Evolutionary conservation across 2,888 invertebrate species (phyloP), one percentile per base, ranked within the genome.

Genomic region (Leptopilina syphax): DNA sequence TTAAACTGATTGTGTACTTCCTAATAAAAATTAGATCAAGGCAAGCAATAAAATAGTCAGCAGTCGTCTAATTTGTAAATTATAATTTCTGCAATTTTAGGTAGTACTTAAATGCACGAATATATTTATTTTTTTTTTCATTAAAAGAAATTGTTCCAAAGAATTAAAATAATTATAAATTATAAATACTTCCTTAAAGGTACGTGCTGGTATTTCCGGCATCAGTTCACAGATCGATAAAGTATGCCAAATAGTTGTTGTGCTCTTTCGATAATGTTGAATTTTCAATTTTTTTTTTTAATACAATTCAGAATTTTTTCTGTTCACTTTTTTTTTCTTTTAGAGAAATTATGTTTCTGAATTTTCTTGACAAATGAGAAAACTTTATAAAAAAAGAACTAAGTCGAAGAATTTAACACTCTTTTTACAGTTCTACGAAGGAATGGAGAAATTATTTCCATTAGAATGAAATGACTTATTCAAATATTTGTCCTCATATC

Each of bases 401-500:
- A 9, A 47, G 9, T 7, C 47, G 47, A 12, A 50, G 44, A 44
- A 44, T 44, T 44, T 8, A 50, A 50, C 50, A 10, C 10, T 50
- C 0, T 50, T 50, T 50, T 60, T 60, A 10, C 4, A 34, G 10
- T 34, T 8, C 24, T 7, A n/a, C 63, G 6, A 10, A 12, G 50
- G 76, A 77, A 78, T 63, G 12, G 57, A n/a, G 18, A 60, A 78
- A 68, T 57, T 76, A 76, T 10, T 70, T 27, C 70, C 70, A 54
- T 27, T 70, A 54, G 44, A n/a, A 66, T 44, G 27, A n/a, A 50
- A 65, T 79, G n/a, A 27, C 80, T 81, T 78, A 44, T 79, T 57
- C 65, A 47, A 84, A 83, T 34, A 86, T 85, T 86, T 80, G 83
- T 70, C 79, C 86, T 63, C 83, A 85, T 86, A 86, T 84, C 83